Conservation (phyloP, 2,888 invertebrate genomes). For the Nomada hirtipes region DNA sequence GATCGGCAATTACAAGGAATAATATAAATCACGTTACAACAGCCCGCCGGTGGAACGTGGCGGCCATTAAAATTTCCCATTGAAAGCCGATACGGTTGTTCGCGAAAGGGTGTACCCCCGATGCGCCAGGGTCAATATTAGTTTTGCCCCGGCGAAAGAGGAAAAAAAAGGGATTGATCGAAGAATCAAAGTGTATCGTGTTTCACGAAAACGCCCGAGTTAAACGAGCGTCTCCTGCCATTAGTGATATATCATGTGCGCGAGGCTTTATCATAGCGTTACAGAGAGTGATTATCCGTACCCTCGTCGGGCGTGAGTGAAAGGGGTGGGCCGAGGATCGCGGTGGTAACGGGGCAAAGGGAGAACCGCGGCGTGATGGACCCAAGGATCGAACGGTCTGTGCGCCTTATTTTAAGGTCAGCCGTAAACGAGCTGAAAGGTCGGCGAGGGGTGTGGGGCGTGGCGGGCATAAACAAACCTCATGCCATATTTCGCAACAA, state of each 20-base stretch:
- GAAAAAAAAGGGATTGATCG: conserved; percentile 4
- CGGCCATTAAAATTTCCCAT: background rate
- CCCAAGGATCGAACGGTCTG: conserved; percentile 48
- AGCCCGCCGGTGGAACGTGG: background rate
- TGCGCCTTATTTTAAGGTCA: conserved; percentile 67
- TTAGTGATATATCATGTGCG: conserved; percentile 46
- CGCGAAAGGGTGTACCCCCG: background rate
- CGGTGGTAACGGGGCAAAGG: conserved; percentile 38
- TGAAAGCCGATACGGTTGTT: conserved; percentile 39
- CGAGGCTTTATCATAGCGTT: conserved; percentile 47
- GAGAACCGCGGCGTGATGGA: conserved; percentile 30
- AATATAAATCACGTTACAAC: background rate
- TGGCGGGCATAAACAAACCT: conserved; percentile 70
- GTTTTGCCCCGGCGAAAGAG: conserved; percentile 24
- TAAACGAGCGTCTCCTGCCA: conserved; percentile 21
- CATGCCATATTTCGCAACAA: conserved; percentile 69
- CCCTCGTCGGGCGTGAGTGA: conserved; percentile 39
- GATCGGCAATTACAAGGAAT: background rate
- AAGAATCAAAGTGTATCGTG: conserved; percentile 28
- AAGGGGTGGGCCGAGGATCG: conserved; percentile 36
- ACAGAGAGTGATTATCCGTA: conserved; percentile 46
- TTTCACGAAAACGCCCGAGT: conserved; percentile 24
- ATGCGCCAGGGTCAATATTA: conserved; percentile 48
- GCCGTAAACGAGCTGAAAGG: conserved; percentile 66
- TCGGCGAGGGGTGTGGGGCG: conserved; percentile 58